Evolutionary conservation across 2,113 vertebrate species (phyloP).

Genomic region (Phodopus roborovskii): DNA sequence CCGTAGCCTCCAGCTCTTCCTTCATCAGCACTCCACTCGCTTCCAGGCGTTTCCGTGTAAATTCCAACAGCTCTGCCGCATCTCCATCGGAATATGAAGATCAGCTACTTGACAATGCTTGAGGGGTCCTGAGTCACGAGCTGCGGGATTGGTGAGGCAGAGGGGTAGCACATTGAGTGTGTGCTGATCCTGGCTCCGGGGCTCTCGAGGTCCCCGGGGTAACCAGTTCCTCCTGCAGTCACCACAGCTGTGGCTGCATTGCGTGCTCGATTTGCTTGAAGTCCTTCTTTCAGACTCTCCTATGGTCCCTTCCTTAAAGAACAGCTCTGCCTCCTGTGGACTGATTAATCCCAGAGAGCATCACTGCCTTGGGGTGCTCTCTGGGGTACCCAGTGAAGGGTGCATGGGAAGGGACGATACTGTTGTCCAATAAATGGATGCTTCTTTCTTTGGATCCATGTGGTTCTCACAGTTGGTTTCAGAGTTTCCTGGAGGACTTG

Average conservation of each 20-base stretch:
- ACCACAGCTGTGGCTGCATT: rapidly evolving
- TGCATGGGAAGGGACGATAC: background rate
- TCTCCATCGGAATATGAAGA: conserved; percentile 30
- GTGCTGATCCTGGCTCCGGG: background rate
- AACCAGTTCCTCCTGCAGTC: background rate
- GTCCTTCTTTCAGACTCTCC: background rate
- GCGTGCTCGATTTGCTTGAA: background rate
- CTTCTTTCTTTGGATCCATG: background rate
- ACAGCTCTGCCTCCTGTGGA: background rate
- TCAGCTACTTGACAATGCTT: background rate
- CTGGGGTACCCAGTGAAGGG: background rate
- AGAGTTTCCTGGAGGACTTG: background rate
- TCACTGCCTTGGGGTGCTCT: background rate
- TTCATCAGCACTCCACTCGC: background rate
- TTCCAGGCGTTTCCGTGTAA: background rate
- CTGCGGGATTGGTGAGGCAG: background rate
- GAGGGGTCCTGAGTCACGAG: background rate
- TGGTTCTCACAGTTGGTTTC: background rate
- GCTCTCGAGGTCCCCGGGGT: background rate
- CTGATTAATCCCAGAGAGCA: background rate
- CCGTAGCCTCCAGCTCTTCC: background rate
- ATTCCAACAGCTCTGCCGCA: background rate
- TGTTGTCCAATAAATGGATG: background rate
- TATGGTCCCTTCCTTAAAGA: background rate
- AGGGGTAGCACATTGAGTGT: rapidly evolving